Conservation (phyloP, 2,888 invertebrate genomes). For the Cinara cedri region DNA sequence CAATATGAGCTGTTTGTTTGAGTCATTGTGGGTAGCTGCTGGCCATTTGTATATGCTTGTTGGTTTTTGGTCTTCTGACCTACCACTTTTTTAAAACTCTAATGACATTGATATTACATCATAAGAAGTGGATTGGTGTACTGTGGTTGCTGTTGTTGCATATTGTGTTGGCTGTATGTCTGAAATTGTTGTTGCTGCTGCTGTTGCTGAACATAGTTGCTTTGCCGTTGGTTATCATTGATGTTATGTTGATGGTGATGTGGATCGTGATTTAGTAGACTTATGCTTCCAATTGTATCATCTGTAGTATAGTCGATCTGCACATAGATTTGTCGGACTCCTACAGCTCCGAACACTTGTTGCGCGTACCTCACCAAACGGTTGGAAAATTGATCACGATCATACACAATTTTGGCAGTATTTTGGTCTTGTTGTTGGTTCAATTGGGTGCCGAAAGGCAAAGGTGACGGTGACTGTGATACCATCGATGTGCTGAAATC, state of each 20-base stretch:
- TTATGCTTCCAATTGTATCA: neutral
- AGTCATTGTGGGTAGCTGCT: neutral
- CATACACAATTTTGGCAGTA: neutral
- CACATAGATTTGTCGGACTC: slow-evolving; percentile 88
- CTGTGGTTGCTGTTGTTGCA: neutral
- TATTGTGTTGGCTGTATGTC: neutral
- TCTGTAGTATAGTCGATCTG: slow-evolving; percentile 87
- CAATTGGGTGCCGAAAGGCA: slow-evolving; percentile 72
- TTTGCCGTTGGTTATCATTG: neutral
- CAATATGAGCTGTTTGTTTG: neutral
- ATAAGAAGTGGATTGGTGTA: slow-evolving; percentile 25
- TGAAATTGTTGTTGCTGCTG: neutral
- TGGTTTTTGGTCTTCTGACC: no score
- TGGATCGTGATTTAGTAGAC: neutral
- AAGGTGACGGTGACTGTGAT: slow-evolving; percentile 64
- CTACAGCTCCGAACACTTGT: slow-evolving; percentile 85
- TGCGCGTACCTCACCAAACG: slow-evolving; percentile 24
- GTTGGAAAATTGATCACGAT: slow-evolving; percentile 32
- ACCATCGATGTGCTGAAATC: neutral
- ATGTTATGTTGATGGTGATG: slow-evolving; percentile 14
- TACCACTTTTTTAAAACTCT: no score
- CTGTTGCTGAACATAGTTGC: neutral
- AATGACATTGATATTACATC: slow-evolving; percentile 3
- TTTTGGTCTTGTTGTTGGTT: neutral
- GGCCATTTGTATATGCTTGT: no score